A percentile compares a stretch with the other conserved stretches of the same genome.
Evolutionary conservation across 1,140 invertebrate genomes (phyloP).

Genomic region (Lucilia cuprina): DNA sequence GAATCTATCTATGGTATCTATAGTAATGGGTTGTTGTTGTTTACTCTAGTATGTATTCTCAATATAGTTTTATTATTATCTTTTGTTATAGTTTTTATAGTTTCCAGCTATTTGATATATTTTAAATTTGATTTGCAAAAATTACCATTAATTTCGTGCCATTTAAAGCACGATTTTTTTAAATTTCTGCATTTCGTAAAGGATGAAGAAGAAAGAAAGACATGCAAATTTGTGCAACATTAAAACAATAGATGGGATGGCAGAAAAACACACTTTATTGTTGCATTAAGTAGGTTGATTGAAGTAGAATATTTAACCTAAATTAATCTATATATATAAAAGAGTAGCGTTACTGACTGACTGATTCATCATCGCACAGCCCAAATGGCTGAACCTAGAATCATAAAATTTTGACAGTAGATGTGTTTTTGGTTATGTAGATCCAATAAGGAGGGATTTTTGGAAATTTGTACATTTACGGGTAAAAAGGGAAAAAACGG

Average conservation of each 20-base stretch:
- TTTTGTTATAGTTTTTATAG: not conserved
- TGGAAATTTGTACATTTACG: no score
- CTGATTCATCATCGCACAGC: no score
- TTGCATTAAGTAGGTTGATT: not conserved
- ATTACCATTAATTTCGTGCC: constrained; percentile 28
- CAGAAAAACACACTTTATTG: not conserved
- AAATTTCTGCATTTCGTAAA: not conserved
- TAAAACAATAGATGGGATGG: not conserved
- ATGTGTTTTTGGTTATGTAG: no score
- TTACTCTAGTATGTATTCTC: not conserved
- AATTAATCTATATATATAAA: not conserved
- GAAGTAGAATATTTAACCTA: not conserved
- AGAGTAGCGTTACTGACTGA: no score
- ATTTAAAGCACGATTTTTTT: constrained; percentile 27
- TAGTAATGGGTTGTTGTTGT: not conserved
- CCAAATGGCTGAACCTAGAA: no score
- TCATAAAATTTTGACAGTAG: no score
- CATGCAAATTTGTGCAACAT: constrained; percentile 34
- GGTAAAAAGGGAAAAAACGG: no score
- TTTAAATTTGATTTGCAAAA: not conserved
- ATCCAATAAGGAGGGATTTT: no score
- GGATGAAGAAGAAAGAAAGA: not conserved
- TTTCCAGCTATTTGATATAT: not conserved
- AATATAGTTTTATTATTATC: not conserved
- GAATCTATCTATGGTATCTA: not conserved